These are phyloP conservation scores for Mystacides longicornis DNA, from an alignment of 2,888 invertebrate genomes.

Conservation along the genomic window DNA sequence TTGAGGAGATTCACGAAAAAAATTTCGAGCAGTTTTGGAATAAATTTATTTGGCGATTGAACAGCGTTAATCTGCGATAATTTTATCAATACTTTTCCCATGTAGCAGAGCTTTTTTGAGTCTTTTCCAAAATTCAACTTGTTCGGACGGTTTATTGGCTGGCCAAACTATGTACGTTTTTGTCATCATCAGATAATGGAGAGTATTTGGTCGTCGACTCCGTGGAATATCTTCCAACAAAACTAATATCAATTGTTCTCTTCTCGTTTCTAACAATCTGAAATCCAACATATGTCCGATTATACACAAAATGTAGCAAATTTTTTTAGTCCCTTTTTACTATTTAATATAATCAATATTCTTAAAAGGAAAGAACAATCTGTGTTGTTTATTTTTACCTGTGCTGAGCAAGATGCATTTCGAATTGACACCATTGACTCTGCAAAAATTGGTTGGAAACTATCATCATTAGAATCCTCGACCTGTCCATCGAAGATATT, in stretches of 20 bases:
- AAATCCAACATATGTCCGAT: slow-evolving; percentile 4
- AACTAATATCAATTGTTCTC: slow-evolving; percentile 56
- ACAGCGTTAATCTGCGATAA: slow-evolving; percentile 23
- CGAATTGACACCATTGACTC: slow-evolving; percentile 68
- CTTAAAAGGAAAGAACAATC: not conserved
- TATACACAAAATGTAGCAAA: no score
- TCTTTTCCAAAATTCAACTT: slow-evolving; percentile 41
- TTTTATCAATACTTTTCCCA: slow-evolving; percentile 28
- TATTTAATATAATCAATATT: not conserved
- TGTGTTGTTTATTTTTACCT: slow-evolving; percentile 34
- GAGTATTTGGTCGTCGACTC: slow-evolving; percentile 50
- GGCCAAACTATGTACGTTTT: slow-evolving; percentile 67
- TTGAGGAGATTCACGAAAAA: no score
- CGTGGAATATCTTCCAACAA: slow-evolving; percentile 58
- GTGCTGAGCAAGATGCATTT: slow-evolving; percentile 63
- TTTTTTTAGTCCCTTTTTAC: no score
- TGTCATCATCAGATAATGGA: slow-evolving; percentile 59
- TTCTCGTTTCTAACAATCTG: slow-evolving; percentile 53
- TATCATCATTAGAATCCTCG: slow-evolving; percentile 55
- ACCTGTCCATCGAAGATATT: slow-evolving; percentile 60
- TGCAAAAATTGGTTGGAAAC: slow-evolving; percentile 55
- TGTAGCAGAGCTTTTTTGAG: slow-evolving; percentile 36
- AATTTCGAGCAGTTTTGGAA: no score
- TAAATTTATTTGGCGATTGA: no score
- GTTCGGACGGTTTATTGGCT: slow-evolving; percentile 32